Evolutionary conservation across 2,888 invertebrate species (phyloP).

Genomic region (Charanyca ferruginea): DNA sequence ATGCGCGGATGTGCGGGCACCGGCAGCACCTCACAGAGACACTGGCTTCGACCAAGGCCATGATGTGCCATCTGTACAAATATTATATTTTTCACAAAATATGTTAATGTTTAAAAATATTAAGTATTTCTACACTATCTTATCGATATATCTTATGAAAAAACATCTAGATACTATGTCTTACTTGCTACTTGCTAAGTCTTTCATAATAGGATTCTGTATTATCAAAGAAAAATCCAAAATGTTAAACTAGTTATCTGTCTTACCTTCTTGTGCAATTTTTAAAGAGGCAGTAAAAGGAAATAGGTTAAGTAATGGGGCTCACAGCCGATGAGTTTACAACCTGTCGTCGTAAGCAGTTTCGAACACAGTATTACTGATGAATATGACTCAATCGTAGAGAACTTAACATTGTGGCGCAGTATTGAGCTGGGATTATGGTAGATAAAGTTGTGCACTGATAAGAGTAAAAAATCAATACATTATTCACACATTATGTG

Average conservation of each 20-base stretch:
- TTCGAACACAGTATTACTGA: slow-evolving; percentile 19
- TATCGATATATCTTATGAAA: not conserved
- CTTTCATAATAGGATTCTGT: slow-evolving; percentile 6
- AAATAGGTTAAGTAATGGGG: slow-evolving; percentile 52
- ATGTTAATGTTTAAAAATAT: slow-evolving; percentile 8
- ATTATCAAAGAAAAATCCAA: slow-evolving; percentile 23
- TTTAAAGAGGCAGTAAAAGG: slow-evolving; percentile 34
- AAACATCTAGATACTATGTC: no score
- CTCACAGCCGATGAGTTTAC: slow-evolving; percentile 38
- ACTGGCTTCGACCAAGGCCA: slow-evolving; percentile 47
- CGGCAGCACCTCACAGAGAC: slow-evolving; percentile 24
- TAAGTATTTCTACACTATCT: slow-evolving; percentile 4
- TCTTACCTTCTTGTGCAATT: slow-evolving; percentile 21
- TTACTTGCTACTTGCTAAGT: not conserved
- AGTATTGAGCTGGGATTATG: slow-evolving; percentile 19
- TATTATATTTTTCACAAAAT: slow-evolving; percentile 34
- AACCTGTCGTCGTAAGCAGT: slow-evolving; percentile 39
- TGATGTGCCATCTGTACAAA: slow-evolving; percentile 51
- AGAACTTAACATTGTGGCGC: slow-evolving; percentile 26
- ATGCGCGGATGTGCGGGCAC: slow-evolving; percentile 46
- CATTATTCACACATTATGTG: not conserved
- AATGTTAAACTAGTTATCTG: slow-evolving; percentile 21
- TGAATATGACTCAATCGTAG: slow-evolving; percentile 31
- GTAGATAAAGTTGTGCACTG: slow-evolving; percentile 39
- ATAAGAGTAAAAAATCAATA: slow-evolving; percentile 46